Evolutionary conservation across 1,140 invertebrate species (phyloP).

Genomic region (Magallana angulata): DNA sequence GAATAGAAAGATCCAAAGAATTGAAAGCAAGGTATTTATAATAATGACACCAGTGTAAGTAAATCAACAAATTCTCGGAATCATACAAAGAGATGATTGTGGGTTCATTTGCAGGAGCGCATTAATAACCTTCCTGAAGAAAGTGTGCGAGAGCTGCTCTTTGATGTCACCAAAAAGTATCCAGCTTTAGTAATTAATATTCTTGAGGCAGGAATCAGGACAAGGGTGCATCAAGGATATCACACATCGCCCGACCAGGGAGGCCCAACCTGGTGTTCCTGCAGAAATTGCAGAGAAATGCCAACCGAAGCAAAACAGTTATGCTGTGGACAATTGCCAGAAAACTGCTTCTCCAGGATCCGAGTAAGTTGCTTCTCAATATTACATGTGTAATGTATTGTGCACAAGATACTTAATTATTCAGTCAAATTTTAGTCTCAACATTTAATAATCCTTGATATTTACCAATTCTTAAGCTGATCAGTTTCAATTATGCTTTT

Average conservation of each 20-base stretch:
- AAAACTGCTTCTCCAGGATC: constrained; percentile 12
- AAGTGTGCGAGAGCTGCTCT: background rate
- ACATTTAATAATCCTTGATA: too few relatives aligned
- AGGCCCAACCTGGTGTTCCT: constrained; percentile 27
- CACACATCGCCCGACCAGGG: too few relatives aligned
- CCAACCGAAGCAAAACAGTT: constrained; percentile 23
- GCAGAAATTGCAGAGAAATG: constrained; percentile 32
- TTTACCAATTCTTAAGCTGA: background rate
- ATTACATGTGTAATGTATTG: too few relatives aligned
- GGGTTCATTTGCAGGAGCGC: background rate
- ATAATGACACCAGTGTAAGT: background rate
- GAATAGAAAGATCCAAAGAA: too few relatives aligned
- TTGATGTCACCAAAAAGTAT: too few relatives aligned
- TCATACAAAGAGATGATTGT: background rate
- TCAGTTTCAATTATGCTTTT: constrained; percentile 13
- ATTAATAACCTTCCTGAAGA: background rate
- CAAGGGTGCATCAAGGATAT: background rate
- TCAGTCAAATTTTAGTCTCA: too few relatives aligned
- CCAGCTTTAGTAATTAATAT: background rate
- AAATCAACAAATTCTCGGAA: background rate
- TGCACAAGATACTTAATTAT: too few relatives aligned
- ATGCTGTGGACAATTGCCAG: constrained; percentile 9
- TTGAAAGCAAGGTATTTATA: too few relatives aligned
- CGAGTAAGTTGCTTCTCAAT: constrained; percentile 21
- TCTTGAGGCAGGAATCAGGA: background rate